phyloP scores from a whole-genome alignment of 2,888 invertebrate genomes.

The Chalcis sispes region DNA sequence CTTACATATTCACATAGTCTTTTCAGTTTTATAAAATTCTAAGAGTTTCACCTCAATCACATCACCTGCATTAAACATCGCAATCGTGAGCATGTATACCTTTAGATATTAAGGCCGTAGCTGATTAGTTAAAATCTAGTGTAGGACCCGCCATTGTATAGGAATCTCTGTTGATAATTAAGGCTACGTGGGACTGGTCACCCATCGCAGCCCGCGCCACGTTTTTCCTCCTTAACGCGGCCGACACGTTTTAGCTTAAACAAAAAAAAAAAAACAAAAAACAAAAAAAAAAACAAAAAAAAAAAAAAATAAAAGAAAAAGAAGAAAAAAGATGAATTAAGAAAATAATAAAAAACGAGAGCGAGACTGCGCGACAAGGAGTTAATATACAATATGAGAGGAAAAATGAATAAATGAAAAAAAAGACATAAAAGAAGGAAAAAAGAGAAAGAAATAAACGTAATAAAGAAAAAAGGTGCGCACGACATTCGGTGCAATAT shows the following conservation, averaged over 20 bases:
- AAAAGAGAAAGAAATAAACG: constrained; percentile 42
- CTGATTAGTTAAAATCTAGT: constrained; percentile 69
- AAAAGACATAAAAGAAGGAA: constrained; percentile 35
- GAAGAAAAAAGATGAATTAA: constrained; percentile 16
- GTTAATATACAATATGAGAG: too few relatives aligned
- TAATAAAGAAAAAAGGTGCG: constrained; percentile 49
- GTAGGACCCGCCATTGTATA: constrained; percentile 72
- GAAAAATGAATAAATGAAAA: too few relatives aligned
- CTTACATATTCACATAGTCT: constrained; percentile 52
- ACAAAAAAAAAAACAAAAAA: constrained; percentile 27
- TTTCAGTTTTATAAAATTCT: constrained; percentile 42
- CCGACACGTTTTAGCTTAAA: constrained; percentile 56
- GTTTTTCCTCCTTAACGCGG: constrained; percentile 55
- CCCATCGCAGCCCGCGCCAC: constrained; percentile 30
- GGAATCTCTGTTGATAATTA: constrained; percentile 74
- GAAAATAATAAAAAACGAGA: constrained; percentile 49
- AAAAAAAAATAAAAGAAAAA: constrained; percentile 21
- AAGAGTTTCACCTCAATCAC: constrained; percentile 54
- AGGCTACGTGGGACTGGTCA: constrained; percentile 62
- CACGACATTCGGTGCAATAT: constrained; percentile 68
- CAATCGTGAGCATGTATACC: constrained; percentile 75
- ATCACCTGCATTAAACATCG: constrained; percentile 68
- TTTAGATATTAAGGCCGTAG: constrained; percentile 73
- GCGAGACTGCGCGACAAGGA: constrained; percentile 61
- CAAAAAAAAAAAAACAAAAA: constrained; percentile 18